Percentiles rank a stretch among this genome's conserved stretches.
phyloP scores from a whole-genome alignment of 2,797 vertebrate genomes.

The Argya squamiceps region DNA sequence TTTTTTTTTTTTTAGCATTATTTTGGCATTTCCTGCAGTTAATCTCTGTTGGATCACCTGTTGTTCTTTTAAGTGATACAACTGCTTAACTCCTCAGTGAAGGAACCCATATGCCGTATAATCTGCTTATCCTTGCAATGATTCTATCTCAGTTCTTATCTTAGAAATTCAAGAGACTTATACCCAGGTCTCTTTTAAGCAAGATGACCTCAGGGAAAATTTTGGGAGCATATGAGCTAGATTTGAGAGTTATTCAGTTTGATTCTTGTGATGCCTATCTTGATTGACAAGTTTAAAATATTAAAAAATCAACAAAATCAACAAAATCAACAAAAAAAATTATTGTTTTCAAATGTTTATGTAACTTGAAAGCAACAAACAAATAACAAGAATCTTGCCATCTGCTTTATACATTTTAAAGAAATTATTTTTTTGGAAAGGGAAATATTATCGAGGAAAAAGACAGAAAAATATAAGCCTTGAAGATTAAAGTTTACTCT shows the following conservation, averaged over 20 bases:
- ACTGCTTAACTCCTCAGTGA: background rate
- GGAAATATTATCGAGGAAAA: background rate
- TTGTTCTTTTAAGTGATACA: background rate
- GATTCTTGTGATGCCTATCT: background rate
- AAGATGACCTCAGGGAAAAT: background rate
- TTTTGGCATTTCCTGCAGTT: background rate
- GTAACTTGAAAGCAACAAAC: background rate
- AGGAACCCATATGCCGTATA: background rate
- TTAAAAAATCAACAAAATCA: background rate
- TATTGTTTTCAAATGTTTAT: background rate
- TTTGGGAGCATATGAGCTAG: background rate
- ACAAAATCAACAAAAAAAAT: background rate
- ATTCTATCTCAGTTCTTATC: background rate
- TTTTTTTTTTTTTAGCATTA: background rate
- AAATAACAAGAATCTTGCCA: slow-evolving; percentile 24
- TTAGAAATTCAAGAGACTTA: background rate
- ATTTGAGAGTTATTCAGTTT: background rate
- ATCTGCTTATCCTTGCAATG: background rate
- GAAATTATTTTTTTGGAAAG: background rate
- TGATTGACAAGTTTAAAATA: background rate
- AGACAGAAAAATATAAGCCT: background rate
- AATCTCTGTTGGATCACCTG: background rate
- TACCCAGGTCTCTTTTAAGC: background rate
- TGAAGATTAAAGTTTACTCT: background rate
- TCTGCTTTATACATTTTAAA: slow-evolving; percentile 13